Conservation (phyloP, 1,140 invertebrate species). For the Cherax destructor region DNA sequence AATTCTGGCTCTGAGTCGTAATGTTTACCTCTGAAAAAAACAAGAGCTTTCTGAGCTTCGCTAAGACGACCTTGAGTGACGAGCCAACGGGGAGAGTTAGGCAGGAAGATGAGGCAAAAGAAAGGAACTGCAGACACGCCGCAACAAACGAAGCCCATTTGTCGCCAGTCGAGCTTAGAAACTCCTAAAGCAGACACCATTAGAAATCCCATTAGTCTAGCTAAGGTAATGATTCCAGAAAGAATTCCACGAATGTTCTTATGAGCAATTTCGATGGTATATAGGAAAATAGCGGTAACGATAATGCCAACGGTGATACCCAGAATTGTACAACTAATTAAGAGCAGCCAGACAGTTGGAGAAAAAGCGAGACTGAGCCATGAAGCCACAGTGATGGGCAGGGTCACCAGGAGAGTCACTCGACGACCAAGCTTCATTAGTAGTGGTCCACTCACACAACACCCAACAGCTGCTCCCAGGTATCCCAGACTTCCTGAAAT, state of each 20-base stretch:
- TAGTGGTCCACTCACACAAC: background rate
- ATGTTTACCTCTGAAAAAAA: conserved; percentile 12
- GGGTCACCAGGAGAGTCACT: background rate
- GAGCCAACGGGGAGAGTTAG: conserved; percentile 43
- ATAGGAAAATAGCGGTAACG: background rate
- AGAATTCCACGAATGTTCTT: conserved; percentile 28
- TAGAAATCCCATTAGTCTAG: background rate
- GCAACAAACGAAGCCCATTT: conserved; percentile 15
- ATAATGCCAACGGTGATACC: conserved; percentile 15
- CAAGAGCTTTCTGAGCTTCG: conserved; percentile 15
- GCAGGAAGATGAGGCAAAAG: conserved; percentile 1
- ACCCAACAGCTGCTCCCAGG: background rate
- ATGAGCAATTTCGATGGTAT: conserved; percentile 34
- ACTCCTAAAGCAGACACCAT: background rate
- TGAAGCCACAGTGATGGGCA: background rate
- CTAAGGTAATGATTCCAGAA: background rate
- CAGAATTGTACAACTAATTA: background rate
- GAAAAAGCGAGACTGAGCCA: conserved; percentile 28
- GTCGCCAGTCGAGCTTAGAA: conserved; percentile 7
- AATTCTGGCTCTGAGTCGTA: conserved; percentile 23
- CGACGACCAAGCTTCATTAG: conserved; percentile 30
- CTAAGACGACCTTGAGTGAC: conserved; percentile 19
- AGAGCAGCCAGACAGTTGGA: background rate
- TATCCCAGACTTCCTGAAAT: conserved; percentile 12
- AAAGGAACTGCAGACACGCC: conserved; percentile 3